Conservation (phyloP, 2,888 invertebrate species). For the Tenthredo livida region DNA sequence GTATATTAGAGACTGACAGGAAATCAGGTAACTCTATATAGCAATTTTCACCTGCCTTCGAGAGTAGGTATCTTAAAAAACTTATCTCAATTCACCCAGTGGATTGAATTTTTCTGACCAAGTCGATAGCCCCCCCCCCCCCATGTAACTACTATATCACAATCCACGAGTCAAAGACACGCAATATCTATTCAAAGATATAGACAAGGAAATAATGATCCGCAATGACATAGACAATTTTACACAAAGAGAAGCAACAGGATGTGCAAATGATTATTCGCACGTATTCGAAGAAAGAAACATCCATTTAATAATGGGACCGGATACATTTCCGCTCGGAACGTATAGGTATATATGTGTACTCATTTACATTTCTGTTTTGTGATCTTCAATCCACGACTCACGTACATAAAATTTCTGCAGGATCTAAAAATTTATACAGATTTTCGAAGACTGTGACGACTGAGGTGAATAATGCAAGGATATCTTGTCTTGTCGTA, state of each 20-base stretch:
- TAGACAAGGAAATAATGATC: not conserved
- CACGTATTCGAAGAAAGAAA: not conserved
- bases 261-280: not conserved
- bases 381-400: not conserved
- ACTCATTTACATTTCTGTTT: not conserved
- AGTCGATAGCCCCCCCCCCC: not conserved
- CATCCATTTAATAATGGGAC: not conserved
- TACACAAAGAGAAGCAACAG: not conserved
- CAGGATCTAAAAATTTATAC: too few species aligned
- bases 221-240: not conserved
- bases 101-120: not conserved
- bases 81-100: not conserved
- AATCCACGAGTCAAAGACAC: not conserved
- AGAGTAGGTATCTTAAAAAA: not conserved
- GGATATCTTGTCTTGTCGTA: too few species aligned
- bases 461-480: too few species aligned
- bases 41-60: not conserved
- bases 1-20: constrained; percentile 13
- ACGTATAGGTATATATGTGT: not conserved
- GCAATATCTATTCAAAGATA: not conserved
- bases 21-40: constrained; percentile 47
- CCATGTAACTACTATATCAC: not conserved
- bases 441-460: too few species aligned
- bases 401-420: too few species aligned
- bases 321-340: not conserved